phyloP scores from a whole-genome alignment of 2,797 vertebrate genomes.

The Acridotheres tristis region DNA sequence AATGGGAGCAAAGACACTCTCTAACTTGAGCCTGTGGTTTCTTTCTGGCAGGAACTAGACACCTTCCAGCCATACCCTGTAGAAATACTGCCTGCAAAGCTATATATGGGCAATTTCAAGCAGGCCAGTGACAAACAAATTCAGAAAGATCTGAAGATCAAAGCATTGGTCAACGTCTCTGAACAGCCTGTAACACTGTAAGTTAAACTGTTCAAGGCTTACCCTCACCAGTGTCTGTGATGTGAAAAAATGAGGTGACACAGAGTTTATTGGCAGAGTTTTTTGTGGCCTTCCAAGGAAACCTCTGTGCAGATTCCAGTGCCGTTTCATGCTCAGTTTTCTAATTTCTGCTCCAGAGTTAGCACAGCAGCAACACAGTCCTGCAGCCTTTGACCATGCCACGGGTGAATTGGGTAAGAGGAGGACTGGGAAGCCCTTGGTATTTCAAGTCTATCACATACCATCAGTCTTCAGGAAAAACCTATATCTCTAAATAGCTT shows the following conservation, averaged over 20 bases:
- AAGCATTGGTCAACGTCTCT: constrained; percentile 80
- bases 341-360: neutral
- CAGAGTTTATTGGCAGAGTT: neutral
- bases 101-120: constrained; percentile 84
- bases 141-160: constrained; percentile 85
- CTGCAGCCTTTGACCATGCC: neutral
- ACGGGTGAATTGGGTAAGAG: neutral
- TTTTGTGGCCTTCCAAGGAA: neutral
- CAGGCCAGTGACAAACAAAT: constrained; percentile 79
- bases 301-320: neutral
- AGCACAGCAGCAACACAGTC: neutral
- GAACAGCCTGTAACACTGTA: constrained; percentile 74
- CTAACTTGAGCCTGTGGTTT: neutral
- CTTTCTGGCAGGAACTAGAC: constrained; percentile 83
- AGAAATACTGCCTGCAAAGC: constrained; percentile 81
- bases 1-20: neutral
- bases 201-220: constrained; percentile 40
- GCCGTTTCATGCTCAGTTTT: neutral
- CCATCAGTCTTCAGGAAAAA: neutral
- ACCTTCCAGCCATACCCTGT: constrained; percentile 82
- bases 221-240: neutral
- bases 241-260: neutral
- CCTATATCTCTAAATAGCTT: neutral
- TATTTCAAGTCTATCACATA: neutral
- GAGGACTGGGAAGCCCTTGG: neutral